These are phyloP conservation scores for Bucorvus abyssinicus DNA, from an alignment of 2,797 vertebrate species.

Conservation along the genomic window DNA sequence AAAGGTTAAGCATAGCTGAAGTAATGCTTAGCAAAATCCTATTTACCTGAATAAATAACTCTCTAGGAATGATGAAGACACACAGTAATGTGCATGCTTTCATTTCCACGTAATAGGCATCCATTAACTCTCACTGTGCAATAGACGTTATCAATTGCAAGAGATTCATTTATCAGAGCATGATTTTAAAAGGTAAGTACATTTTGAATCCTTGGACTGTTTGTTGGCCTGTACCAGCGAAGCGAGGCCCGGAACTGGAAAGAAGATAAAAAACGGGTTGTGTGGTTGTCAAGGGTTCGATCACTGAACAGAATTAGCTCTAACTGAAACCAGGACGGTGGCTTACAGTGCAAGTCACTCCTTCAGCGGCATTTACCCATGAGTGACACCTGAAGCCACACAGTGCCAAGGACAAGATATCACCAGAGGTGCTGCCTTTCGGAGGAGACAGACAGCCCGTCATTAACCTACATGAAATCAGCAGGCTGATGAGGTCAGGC, in stretches of 20 bases:
- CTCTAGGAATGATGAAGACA: neutral
- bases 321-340: no score
- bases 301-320: no score
- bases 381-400: neutral
- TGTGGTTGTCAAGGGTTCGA: neutral
- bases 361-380: neutral
- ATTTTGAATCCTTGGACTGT: neutral
- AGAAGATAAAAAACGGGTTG: neutral
- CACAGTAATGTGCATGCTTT: neutral
- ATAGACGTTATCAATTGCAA: neutral
- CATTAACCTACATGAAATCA: neutral
- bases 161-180: neutral
- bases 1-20: constrained; percentile 15
- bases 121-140: neutral
- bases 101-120: neutral
- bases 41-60: constrained; percentile 2
- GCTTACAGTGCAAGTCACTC: neutral
- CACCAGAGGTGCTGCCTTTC: neutral
- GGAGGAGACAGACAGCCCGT: neutral
- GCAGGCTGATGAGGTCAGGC: neutral
- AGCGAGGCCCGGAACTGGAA: neutral
- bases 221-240: neutral
- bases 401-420: neutral
- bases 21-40: neutral
- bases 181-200: neutral